Conservation (phyloP, 2,113 vertebrate genomes). For the Harpagus bidentatus region DNA sequence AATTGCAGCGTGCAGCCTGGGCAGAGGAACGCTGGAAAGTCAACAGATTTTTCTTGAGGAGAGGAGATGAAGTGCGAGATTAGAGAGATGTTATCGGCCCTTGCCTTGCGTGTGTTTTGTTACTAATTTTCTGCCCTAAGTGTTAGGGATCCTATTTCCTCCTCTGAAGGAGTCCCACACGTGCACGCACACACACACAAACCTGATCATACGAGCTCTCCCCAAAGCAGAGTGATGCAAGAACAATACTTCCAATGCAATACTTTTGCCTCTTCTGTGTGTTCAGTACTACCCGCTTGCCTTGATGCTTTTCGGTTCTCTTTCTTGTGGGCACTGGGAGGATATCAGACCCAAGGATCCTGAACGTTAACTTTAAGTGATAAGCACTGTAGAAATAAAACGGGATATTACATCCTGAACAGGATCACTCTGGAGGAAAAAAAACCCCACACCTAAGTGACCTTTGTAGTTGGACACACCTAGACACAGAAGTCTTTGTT, state of each 20-base stretch:
- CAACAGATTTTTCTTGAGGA: neutral
- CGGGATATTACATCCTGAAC: neutral
- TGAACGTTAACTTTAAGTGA: neutral
- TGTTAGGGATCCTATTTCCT: neutral
- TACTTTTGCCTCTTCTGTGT: neutral
- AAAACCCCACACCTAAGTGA: neutral
- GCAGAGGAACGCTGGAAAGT: neutral
- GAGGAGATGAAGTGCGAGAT: neutral
- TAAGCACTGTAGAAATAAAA: neutral
- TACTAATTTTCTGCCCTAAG: constrained; percentile 14
- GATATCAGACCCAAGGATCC: neutral
- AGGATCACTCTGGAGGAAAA: neutral
- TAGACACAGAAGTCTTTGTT: neutral
- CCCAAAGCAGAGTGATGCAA: neutral
- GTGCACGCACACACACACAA: accelerated
- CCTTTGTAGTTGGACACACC: constrained; percentile 16
- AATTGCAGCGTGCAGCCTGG: neutral
- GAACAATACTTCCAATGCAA: neutral
- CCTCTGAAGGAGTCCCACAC: neutral
- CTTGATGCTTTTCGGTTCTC: neutral
- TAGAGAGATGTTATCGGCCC: neutral
- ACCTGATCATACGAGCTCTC: neutral
- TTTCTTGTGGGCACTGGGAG: neutral
- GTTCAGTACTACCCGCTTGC: neutral
- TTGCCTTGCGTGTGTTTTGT: neutral